These are phyloP conservation scores for Smittia aterrima DNA, from an alignment of 2,888 invertebrate genomes.

Conservation along the genomic window DNA sequence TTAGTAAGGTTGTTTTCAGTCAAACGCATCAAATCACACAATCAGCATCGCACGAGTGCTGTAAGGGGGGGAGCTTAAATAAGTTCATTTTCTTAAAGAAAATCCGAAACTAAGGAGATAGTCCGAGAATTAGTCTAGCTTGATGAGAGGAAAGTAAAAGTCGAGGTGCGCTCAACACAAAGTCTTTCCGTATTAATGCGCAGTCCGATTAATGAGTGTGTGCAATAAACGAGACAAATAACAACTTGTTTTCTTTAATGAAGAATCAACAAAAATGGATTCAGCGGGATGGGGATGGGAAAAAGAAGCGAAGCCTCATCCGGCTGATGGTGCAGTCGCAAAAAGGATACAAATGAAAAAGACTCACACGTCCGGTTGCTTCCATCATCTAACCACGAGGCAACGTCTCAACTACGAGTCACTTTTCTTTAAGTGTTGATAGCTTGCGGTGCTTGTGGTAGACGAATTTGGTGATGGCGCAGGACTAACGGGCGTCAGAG, in stretches of 20 bases:
- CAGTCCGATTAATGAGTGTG: too few species aligned
- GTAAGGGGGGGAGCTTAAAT: conserved; percentile 17
- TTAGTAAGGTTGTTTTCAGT: conserved; percentile 40
- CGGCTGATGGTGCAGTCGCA: neutral
- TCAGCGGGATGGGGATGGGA: neutral
- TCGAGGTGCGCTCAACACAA: too few species aligned
- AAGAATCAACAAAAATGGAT: neutral
- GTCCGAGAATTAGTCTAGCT: too few species aligned
- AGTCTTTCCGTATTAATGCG: too few species aligned
- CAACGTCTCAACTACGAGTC: conserved; percentile 33
- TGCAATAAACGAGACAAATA: neutral
- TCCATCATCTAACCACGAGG: conserved; percentile 10
- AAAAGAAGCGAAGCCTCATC: neutral
- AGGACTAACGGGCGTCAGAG: conserved; percentile 43
- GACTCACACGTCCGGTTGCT: conserved; percentile 44
- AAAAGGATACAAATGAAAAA: neutral
- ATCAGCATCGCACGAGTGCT: neutral
- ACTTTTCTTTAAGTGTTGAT: conserved; percentile 27
- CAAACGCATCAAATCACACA: conserved; percentile 41
- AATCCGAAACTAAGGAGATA: too few species aligned
- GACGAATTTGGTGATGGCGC: conserved; percentile 41
- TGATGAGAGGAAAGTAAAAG: too few species aligned
- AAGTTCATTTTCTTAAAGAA: neutral
- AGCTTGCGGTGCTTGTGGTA: conserved; percentile 44
- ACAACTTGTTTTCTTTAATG: neutral